phyloP scores from a whole-genome alignment of 2,113 vertebrate species.

The Nothobranchius furzeri region DNA sequence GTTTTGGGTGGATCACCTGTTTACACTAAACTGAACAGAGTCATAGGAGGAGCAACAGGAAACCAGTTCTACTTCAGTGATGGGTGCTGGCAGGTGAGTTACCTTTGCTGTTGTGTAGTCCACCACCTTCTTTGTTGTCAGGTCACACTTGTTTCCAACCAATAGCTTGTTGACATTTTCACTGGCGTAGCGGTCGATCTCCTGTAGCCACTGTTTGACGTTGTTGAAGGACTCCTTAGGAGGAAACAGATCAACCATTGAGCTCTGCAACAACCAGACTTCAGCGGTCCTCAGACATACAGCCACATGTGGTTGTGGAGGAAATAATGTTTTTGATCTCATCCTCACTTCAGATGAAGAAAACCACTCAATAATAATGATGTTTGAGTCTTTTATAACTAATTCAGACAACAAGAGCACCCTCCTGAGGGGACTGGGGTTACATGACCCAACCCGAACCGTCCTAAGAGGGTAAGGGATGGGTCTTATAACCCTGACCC shows the following conservation, averaged over 20 bases:
- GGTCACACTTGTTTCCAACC: constrained; percentile 98
- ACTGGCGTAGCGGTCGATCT: constrained; percentile 98
- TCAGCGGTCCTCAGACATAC: too few species aligned
- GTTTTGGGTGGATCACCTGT: too few species aligned
- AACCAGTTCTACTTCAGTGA: not conserved
- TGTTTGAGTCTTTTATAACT: too few species aligned
- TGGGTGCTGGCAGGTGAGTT: constrained; percentile 13
- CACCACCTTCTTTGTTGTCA: constrained; percentile 99
- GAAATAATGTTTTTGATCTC: not conserved
- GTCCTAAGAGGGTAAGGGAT: too few species aligned
- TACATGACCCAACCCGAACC: too few species aligned
- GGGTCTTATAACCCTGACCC: too few species aligned
- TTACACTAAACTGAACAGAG: too few species aligned
- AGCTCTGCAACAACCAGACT: too few species aligned
- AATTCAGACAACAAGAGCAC: too few species aligned
- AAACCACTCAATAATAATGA: not conserved
- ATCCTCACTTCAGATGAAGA: not conserved
- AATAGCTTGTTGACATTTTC: constrained; percentile 99
- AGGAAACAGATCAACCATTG: not conserved
- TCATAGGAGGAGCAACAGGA: not conserved
- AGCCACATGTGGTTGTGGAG: too few species aligned
- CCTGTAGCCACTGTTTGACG: constrained; percentile 99
- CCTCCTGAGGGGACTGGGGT: too few species aligned
- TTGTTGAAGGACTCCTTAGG: constrained; percentile 97
- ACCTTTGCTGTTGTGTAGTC: constrained; percentile 99